Base-by-base conservation (phyloP, 2,888 invertebrate genomes). In the Drosophila formosana region DNA sequence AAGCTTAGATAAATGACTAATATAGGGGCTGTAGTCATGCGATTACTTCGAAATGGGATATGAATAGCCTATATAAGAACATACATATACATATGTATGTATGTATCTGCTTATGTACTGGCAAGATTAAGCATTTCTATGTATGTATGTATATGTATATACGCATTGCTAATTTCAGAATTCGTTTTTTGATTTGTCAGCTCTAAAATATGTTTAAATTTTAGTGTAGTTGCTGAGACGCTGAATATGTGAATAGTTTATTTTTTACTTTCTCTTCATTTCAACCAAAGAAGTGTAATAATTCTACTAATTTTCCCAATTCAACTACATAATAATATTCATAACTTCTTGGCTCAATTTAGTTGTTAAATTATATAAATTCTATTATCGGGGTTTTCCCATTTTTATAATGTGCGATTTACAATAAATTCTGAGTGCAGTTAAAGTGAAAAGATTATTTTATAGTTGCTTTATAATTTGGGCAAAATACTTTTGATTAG, bases 21-120 rank as follows among this genome's bases (percentile, higher is more conserved):
- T 18, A 41, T 41, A 13, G 13, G 39, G 39, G 39, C 39, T 37
- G 43, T n/a, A 43, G 4, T 55, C 30, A 55, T 23, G 18, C 4
- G 43, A 43, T 43, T 43, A 37, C 43, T 30, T 41, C 30, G 30
- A 53, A 23, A 53, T 43, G 8, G 4, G 5, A n/a, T 30, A 46
- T 26, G 3, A 45, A 45, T 56, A n/a, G 25, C 3, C 1, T 5
- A 28, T 39, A 18, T 39, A 8, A 18, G 18, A 1, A 18, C 18
- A 18, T 18, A 18, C 18, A 18, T 52, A 8, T 13, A 13, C 39
- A 9, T 13, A 6, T 39, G 3, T 25, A n/a, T n/a, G 9, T 32
- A 18, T 49, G 7, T 50, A 9, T 7, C 30, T 30, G 23, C 28
- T 9, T 23, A n/a, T 45, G 9, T 45, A 13, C 25, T 43, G 11